Evolutionary conservation across 1,140 invertebrate genomes (phyloP).

Genomic region (Diuraphis noxia): DNA sequence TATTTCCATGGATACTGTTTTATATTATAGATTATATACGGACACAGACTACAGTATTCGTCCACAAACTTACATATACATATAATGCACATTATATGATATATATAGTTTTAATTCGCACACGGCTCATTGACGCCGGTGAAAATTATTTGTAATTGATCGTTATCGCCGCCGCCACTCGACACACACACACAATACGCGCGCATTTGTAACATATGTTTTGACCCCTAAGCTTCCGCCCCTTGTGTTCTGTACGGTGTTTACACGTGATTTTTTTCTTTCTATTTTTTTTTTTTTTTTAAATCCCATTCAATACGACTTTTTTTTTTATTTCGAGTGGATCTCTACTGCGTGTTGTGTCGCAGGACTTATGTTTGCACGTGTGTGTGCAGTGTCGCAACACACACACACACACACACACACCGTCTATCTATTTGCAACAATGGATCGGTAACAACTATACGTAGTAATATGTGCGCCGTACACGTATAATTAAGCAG

Average conservation of each 20-base stretch:
- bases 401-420: too few relatives aligned
- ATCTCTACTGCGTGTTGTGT: not conserved
- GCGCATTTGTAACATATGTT: constrained; percentile 10
- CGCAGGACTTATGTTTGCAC: not conserved
- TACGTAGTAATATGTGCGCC: not conserved
- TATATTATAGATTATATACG: not conserved
- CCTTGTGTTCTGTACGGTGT: not conserved
- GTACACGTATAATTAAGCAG: constrained; percentile 34
- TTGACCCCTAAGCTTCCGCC: constrained; percentile 21
- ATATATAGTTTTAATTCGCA: constrained; percentile 9
- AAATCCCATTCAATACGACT: constrained; percentile 2
- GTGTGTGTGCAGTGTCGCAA: not conserved
- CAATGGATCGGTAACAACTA: constrained; percentile 10
- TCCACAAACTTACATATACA: too few relatives aligned
- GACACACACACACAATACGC: not conserved
- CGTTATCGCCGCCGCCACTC: constrained; percentile 22
- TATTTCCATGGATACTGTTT: not conserved
- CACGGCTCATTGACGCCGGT: constrained; percentile 51
- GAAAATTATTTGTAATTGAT: constrained; percentile 47
- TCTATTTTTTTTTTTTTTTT: not conserved
- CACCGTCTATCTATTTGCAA: not conserved
- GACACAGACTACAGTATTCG: too few relatives aligned
- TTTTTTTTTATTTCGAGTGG: constrained; percentile 29
- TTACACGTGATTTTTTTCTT: constrained; percentile 27
- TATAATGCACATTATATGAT: not conserved